Evolutionary conservation across 2,888 invertebrate genomes (phyloP).

Genomic region (Desoria tigrina): DNA sequence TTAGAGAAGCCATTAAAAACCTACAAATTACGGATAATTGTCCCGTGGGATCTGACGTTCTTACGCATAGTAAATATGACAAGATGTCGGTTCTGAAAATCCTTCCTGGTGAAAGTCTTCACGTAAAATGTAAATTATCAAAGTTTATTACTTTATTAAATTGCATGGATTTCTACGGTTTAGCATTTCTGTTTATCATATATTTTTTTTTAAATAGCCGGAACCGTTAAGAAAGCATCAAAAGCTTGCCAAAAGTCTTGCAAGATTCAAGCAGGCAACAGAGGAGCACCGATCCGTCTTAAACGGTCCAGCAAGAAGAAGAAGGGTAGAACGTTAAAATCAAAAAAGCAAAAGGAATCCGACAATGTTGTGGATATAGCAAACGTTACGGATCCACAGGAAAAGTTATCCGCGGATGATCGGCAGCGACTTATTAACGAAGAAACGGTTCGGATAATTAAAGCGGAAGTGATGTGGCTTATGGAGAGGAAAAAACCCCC

Average conservation of each 20-base stretch:
- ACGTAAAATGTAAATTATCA: slow-evolving; percentile 10
- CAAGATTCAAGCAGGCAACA: background rate
- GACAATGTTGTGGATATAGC: no score
- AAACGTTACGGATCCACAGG: background rate
- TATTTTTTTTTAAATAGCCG: background rate
- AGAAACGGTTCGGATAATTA: slow-evolving; percentile 31
- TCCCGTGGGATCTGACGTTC: background rate
- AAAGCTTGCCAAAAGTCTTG: background rate
- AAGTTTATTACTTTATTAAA: no score
- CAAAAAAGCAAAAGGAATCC: background rate
- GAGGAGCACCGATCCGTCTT: background rate
- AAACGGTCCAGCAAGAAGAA: background rate
- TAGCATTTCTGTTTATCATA: background rate
- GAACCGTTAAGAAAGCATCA: background rate
- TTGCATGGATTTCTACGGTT: background rate
- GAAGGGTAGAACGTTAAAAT: background rate
- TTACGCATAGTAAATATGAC: background rate
- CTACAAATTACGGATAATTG: background rate
- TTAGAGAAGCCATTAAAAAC: background rate
- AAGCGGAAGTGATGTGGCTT: slow-evolving; percentile 32
- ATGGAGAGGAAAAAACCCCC: slow-evolving; percentile 23
- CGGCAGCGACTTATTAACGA: slow-evolving; percentile 27
- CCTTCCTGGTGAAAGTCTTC: background rate
- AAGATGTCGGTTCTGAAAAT: background rate
- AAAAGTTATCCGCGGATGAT: slow-evolving; percentile 4